These are phyloP conservation scores for Dryoscopus gambensis DNA, from an alignment of 2,113 vertebrate species.

Conservation along the genomic window DNA sequence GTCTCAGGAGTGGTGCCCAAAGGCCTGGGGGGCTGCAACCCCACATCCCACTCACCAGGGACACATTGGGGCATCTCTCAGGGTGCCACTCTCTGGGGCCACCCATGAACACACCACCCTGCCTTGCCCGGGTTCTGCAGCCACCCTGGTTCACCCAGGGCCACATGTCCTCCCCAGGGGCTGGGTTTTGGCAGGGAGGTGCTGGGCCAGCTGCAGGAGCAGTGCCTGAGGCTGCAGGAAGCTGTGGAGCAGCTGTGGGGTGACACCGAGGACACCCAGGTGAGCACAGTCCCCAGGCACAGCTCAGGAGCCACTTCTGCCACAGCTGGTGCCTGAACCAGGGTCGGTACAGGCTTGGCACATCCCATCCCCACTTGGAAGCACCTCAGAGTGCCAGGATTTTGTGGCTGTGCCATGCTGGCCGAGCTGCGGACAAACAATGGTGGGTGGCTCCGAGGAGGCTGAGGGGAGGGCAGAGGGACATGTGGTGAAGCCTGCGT, in stretches of 20 bases:
- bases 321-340: not conserved
- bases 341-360: not conserved
- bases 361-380: fast-evolving
- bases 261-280: conserved; percentile 3
- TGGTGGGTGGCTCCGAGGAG: fast-evolving
- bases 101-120: not conserved
- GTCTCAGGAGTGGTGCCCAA: not conserved
- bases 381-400: fast-evolving
- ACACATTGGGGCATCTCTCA: not conserved
- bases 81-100: not conserved
- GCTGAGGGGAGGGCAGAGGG: not conserved
- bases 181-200: conserved; percentile 13
- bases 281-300: not conserved
- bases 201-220: conserved; percentile 30
- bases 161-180: not conserved
- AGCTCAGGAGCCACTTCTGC: not conserved
- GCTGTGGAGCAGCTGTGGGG: not conserved
- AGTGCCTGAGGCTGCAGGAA: not conserved
- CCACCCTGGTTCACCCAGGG: not conserved
- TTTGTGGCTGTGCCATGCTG: not conserved
- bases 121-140: not conserved
- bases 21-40: not conserved
- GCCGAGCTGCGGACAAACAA: not conserved
- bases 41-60: fast-evolving
- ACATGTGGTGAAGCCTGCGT: not conserved